Evolutionary conservation across 2,797 vertebrate species (phyloP).

Genomic region (Mycteria americana): DNA sequence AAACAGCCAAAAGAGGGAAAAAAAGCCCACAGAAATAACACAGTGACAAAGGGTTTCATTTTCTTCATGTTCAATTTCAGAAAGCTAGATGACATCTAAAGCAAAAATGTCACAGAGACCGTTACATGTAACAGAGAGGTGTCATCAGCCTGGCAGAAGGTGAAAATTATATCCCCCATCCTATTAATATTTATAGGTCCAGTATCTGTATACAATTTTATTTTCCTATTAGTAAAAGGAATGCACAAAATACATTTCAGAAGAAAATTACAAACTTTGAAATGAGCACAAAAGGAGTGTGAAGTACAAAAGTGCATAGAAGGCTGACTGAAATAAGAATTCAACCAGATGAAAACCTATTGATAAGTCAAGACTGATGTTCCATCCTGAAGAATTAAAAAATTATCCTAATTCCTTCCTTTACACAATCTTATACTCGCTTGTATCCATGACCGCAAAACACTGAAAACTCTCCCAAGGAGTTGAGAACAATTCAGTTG

Average conservation of each 20-base stretch:
- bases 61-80: background rate
- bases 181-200: background rate
- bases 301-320: background rate
- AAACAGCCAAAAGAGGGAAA: background rate
- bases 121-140: background rate
- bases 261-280: background rate
- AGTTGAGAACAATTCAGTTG: background rate
- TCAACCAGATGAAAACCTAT: background rate
- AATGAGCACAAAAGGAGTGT: background rate
- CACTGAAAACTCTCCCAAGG: background rate
- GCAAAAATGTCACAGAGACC: background rate
- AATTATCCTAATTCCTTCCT: background rate
- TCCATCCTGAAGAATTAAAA: background rate
- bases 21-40: background rate
- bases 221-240: background rate
- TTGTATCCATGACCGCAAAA: background rate
- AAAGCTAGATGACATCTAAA: background rate
- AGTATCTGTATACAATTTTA: background rate
- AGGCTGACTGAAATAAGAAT: background rate
- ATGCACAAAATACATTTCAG: background rate
- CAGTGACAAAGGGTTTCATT: background rate
- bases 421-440: accelerated
- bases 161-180: background rate
- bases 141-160: background rate
- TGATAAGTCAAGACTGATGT: background rate